Evolutionary conservation across 2,888 invertebrate species (phyloP), one percentile per base, ranked within the genome.

Genomic region (Boloria euphrosyne): DNA sequence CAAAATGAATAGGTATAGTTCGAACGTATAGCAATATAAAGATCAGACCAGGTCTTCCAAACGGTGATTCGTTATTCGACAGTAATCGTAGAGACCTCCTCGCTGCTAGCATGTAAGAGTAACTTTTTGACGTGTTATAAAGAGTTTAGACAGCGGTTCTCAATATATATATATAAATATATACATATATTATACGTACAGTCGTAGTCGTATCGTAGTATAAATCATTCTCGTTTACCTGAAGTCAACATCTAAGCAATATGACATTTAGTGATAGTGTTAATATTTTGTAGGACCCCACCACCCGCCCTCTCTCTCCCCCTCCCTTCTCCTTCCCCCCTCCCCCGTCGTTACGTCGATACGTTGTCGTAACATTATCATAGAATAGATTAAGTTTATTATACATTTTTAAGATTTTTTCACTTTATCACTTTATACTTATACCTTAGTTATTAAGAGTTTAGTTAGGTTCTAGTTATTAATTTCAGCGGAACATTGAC

Each of bases 191-290:
- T 55, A 55, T 55, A 55, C 18, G 14, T 27, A 31, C 7, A 31
- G 6, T 7, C 31, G 6, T 31, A 31, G 6, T 7, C 7, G 7
- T 38, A 53, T 16, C 17, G 22, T 55, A 55, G 18, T 18, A 2
- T 55, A 43, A 55, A 17, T 6, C 55, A 44, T 43, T 43, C 18
- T 13, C 43, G 43, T 62, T 46, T 68, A 68, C 61, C 65, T 62
- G 62, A 62, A 58, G n/a, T 50, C 43, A 38, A 58, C 58, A 46
- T 18, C 27, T 43, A 69, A 71, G 67, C 67, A 71, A 69, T 69
- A 71, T 27, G 51, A 62, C 44, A 63, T 55, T 13, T 50, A 60
- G 63, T 54, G 61, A 69, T 61, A 69, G 44, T 14, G 10, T 22
- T 44, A 57, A 22, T 44, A 22, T 27, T 27, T 46, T 13, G 10